phyloP scores from a whole-genome alignment of 1,140 invertebrate species.

The Liolophura sinensis region DNA sequence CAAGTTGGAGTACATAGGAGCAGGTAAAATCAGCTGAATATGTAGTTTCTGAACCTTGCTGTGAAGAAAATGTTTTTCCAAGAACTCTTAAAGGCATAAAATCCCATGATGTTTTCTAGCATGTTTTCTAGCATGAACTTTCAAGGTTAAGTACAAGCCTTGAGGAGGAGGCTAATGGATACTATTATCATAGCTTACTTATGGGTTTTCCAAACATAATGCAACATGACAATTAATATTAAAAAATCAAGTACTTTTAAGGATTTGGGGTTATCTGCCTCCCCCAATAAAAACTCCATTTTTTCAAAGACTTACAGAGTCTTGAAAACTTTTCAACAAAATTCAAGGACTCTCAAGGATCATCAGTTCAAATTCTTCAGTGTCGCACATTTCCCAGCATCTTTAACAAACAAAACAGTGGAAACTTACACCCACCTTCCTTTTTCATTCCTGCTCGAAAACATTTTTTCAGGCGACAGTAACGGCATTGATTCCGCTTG shows the following conservation, averaged over 20 bases:
- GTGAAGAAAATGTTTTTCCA: no score
- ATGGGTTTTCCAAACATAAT: neutral
- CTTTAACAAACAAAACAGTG: neutral
- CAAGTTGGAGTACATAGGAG: no score
- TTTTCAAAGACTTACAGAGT: neutral
- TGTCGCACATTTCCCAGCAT: neutral
- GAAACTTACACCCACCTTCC: constrained; percentile 73
- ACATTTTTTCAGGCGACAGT: constrained; percentile 93
- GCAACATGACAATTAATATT: neutral
- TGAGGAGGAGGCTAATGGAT: no score
- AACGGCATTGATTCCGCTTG: constrained; percentile 96
- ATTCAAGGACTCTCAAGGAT: neutral
- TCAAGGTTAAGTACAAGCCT: no score
- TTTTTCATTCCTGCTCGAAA: constrained; percentile 98
- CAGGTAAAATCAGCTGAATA: no score
- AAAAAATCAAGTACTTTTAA: neutral
- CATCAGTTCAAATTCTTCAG: no score
- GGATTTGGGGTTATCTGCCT: neutral
- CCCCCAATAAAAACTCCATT: no score
- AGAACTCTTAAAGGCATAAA: no score
- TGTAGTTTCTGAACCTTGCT: no score
- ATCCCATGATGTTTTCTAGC: no score
- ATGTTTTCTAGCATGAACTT: no score
- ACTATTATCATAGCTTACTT: no score
- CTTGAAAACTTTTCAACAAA: neutral